phyloP scores from a whole-genome alignment of 1,140 invertebrate species.

The Apis florea region DNA sequence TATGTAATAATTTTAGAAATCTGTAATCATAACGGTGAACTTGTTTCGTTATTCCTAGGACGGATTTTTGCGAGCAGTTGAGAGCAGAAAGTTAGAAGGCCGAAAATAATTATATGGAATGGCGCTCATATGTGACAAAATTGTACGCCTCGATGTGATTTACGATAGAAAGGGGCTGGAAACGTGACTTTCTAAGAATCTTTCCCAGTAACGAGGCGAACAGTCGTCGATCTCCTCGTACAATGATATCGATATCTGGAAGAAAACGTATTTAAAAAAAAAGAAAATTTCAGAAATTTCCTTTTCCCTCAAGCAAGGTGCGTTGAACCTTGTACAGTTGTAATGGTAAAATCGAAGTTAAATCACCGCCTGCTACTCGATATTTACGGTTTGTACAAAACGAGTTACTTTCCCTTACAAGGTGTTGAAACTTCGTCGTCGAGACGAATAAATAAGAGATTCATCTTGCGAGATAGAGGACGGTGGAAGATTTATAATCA shows the following conservation, averaged over 20 bases:
- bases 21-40: background rate
- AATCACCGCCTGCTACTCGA: background rate
- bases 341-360: background rate
- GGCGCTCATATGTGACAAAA: background rate
- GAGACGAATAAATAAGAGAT: background rate
- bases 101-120: background rate
- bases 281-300: background rate
- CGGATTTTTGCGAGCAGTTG: background rate
- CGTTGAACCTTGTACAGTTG: background rate
- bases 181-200: constrained; percentile 14
- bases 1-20: background rate
- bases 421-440: background rate
- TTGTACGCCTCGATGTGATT: constrained; percentile 3
- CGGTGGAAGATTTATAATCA: background rate
- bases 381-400: background rate
- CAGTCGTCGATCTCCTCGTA: background rate
- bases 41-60: too few relatives aligned
- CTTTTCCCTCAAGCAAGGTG: background rate
- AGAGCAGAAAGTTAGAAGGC: background rate
- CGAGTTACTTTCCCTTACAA: background rate
- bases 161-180: background rate
- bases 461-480: background rate
- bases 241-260: background rate
- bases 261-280: background rate
- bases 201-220: background rate